These are phyloP conservation scores for Psix sp. DNA, from an alignment of 1,140 invertebrate species.

Conservation along the genomic window DNA sequence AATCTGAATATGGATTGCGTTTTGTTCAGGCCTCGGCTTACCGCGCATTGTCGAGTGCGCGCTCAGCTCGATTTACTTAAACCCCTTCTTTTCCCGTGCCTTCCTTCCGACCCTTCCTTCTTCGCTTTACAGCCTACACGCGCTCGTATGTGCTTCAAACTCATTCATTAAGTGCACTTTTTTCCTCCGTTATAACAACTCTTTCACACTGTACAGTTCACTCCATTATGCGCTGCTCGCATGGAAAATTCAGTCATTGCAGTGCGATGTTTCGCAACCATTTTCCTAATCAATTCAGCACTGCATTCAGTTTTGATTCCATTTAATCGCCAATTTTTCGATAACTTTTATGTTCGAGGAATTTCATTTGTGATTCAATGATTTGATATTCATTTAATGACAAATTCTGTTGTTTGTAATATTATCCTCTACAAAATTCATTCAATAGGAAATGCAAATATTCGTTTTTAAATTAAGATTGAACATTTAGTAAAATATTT, in stretches of 20 bases:
- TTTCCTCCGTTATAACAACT: constrained; percentile 42
- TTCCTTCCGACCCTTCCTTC: constrained; percentile 38
- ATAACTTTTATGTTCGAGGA: no score
- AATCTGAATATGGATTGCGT: constrained; percentile 69
- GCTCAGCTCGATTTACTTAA: constrained; percentile 54
- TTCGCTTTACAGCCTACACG: constrained; percentile 28
- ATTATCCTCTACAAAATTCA: no score
- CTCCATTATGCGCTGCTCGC: constrained; percentile 28
- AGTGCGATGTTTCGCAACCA: constrained; percentile 10
- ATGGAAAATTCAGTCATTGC: constrained; percentile 37
- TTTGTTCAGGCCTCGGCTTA: constrained; percentile 61
- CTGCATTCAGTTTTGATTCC: no score
- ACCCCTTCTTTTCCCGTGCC: constrained; percentile 48
- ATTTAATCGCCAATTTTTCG: no score
- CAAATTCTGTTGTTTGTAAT: no score
- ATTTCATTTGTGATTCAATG: no score
- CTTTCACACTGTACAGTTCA: constrained; percentile 25
- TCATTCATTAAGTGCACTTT: constrained; percentile 42
- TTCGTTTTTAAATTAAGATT: no score
- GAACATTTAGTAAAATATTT: no score
- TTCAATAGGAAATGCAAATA: no score
- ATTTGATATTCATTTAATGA: no score
- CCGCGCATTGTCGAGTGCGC: constrained; percentile 62
- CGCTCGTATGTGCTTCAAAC: constrained; percentile 46
- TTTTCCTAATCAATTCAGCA: no score